These are phyloP conservation scores for Cephalopholis sonnerati DNA, from an alignment of 2,113 vertebrate genomes.

Conservation along the genomic window DNA sequence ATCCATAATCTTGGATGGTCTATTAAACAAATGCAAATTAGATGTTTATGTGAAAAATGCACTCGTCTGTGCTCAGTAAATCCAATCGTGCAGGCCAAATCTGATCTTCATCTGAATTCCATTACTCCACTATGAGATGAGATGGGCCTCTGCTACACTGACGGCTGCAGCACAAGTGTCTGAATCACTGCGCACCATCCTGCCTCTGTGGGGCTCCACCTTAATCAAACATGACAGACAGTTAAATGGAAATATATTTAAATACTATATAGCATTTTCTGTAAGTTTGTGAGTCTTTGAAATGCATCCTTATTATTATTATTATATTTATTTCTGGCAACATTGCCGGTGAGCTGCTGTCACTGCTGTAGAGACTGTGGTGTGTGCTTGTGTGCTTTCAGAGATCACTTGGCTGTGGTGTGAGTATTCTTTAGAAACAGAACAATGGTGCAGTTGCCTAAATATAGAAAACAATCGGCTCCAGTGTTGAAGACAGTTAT, in stretches of 20 bases:
- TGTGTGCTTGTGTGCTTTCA: neutral
- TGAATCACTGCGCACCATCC: slow-evolving; percentile 2
- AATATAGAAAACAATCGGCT: neutral
- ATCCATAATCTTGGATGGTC: neutral
- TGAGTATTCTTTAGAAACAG: neutral
- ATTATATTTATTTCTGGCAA: neutral
- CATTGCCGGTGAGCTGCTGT: too few species aligned
- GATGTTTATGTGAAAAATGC: slow-evolving; percentile 27
- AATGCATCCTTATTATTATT: too few species aligned
- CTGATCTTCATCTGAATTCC: slow-evolving; percentile 33
- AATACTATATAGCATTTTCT: neutral
- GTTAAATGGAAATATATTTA: neutral
- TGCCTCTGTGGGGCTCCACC: neutral
- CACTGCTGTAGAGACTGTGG: neutral
- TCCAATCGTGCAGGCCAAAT: slow-evolving; percentile 28
- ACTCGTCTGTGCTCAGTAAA: slow-evolving; percentile 25
- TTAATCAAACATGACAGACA: slow-evolving; percentile 2
- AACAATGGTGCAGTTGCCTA: neutral
- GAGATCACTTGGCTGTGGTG: neutral
- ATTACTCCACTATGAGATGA: slow-evolving; percentile 1
- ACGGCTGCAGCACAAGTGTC: neutral
- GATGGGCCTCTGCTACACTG: neutral
- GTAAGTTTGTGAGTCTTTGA: neutral
- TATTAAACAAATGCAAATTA: slow-evolving; percentile 39
- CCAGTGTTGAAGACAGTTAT: neutral